Base-by-base conservation (phyloP, 2,888 invertebrate species). In the Heliconius erato region DNA sequence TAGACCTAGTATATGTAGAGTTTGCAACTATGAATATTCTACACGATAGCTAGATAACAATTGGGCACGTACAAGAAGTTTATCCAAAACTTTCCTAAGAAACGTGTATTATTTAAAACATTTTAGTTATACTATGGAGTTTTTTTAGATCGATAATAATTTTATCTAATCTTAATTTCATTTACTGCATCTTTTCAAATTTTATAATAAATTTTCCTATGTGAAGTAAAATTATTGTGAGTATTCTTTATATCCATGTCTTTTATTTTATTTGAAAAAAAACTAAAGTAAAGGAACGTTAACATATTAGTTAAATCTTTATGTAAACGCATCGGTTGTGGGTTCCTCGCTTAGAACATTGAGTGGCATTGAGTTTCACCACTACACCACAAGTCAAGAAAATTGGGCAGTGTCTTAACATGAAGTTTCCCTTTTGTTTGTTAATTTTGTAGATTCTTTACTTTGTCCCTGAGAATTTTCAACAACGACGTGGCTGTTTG, bases 121-220 rank as follows among this genome's bases (percentile, higher is more conserved):
- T 72, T 19, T 32, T 63, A 44, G 26, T 26, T 71, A 32, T 26
- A 1, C 59, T 63, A 82, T 78, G 63, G 49, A 78, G 72, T 59
- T 80, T 82, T 82, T 82, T 63, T 35, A 63, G 63, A 78, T 79
- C 35, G 81, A 80, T 79, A 82, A 69, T 69, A 63, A 59, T 74
- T 54, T 23, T 84, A 84, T 84, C 82, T 63, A 14, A 78, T 84
- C 74, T 40, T 16, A 65, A 32, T 71, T 67, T 80, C 69, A 79
- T 84, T 71, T 79, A 6, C 49, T 26, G 26, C 72, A 63, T 83
- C 23, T 78, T 16, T 26, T n/a, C 9, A 26, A 59, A 67, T 85
- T 84, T 69, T 71, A 82, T 76, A 84, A 84, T 78, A 59, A 79
- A 82, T n/a, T 28, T 83, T 84, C 79, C 79, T 35, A 63, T 74